A percentile compares a stretch with the other conserved stretches of the same genome.
These are phyloP conservation scores for Phyllostomus hastatus DNA, from an alignment of 2,113 vertebrate genomes.

Conservation along the genomic window DNA sequence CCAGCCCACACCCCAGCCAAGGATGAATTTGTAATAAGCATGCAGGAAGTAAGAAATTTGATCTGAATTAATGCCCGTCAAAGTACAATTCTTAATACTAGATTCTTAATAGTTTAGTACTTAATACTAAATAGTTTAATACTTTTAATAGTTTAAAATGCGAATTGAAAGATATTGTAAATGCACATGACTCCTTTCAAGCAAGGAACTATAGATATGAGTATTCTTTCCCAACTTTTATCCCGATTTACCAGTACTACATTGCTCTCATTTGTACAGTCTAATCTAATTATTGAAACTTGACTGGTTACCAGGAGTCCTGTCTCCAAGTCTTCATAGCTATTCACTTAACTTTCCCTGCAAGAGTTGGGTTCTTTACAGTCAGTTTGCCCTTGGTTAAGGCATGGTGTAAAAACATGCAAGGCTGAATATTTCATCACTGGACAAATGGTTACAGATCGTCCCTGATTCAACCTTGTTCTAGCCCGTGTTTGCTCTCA, in stretches of 20 bases:
- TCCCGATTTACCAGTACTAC: not conserved
- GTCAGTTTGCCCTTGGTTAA: not conserved
- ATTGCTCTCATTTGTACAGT: conserved; percentile 1
- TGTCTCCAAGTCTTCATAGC: not conserved
- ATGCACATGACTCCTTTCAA: not conserved
- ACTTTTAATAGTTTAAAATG: not conserved
- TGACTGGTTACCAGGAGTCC: not conserved
- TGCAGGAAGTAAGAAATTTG: not conserved
- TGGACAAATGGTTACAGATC: not conserved
- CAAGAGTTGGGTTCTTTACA: not conserved
- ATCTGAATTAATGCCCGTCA: not conserved
- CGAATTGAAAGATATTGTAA: not conserved
- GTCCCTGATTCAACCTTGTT: conserved; percentile 39
- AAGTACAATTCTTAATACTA: not conserved
- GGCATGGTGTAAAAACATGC: not conserved
- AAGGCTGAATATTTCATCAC: not conserved
- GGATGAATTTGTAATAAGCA: not conserved
- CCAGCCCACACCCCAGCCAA: not conserved
- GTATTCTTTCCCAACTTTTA: not conserved
- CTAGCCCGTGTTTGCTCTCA: not conserved
- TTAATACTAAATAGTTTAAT: too few species aligned
- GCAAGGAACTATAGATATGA: not conserved
- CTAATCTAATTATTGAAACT: conserved; percentile 19
- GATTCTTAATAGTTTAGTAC: too few species aligned
- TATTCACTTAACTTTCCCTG: not conserved